Conservation (phyloP, 2,797 vertebrate genomes). For the Pangasius krempfi region DNA sequence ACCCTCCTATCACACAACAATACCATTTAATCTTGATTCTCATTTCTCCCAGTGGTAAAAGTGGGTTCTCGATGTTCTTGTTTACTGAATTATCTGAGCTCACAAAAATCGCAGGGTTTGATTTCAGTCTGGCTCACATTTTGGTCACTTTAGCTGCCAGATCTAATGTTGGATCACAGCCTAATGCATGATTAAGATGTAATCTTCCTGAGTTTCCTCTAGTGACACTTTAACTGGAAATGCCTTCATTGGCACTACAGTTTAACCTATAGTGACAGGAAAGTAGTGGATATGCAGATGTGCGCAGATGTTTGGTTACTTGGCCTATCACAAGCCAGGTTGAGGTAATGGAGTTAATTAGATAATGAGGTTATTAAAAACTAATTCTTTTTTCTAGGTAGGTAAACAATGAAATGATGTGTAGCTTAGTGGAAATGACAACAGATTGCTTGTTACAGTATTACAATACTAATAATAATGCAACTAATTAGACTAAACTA, state of each 20-base stretch:
- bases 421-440: not conserved
- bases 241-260: not conserved
- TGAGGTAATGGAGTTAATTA: not conserved
- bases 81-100: slow-evolving; percentile 45
- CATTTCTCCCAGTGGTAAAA: slow-evolving; percentile 2
- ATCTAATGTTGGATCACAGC: slow-evolving; percentile 59
- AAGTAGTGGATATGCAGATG: not conserved
- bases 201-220: slow-evolving; percentile 66
- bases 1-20: not conserved
- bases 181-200: slow-evolving; percentile 74
- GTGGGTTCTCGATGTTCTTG: slow-evolving; percentile 34
- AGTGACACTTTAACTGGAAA: slow-evolving; percentile 45
- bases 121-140: slow-evolving; percentile 64
- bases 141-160: slow-evolving; percentile 63
- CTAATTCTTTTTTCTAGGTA: not conserved
- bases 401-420: slow-evolving; percentile 6
- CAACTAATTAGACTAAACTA: not conserved
- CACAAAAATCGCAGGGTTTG: slow-evolving; percentile 56
- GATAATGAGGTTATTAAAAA: not conserved
- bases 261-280: not conserved
- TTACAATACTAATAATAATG: not conserved
- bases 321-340: not conserved
- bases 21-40: not conserved
- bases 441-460: not conserved
- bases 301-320: slow-evolving; percentile 23